These are phyloP conservation scores for Antechinus stuartii DNA, from an alignment of 2,113 vertebrate species.

Conservation along the genomic window DNA sequence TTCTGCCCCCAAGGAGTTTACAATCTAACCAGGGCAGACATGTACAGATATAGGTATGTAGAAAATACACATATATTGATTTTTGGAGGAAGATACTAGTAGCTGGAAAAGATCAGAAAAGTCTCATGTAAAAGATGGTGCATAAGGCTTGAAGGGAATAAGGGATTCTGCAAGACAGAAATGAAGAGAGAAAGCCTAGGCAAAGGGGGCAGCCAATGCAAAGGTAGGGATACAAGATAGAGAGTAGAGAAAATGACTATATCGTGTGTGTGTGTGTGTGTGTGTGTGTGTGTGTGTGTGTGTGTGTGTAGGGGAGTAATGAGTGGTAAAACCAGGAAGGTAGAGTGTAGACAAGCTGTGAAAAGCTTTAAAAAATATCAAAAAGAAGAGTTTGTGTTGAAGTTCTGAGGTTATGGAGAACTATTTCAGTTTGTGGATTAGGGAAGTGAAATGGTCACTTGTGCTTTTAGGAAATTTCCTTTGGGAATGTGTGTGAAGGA, in stretches of 20 bases:
- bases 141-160: neutral
- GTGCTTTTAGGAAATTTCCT: neutral
- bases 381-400: neutral
- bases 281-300: neutral
- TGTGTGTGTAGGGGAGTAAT: neutral
- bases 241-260: neutral
- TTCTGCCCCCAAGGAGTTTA: neutral
- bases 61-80: neutral
- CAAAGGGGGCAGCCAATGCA: neutral
- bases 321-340: neutral
- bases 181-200: neutral
- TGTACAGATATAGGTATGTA: neutral
- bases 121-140: neutral
- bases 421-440: neutral
- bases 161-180: neutral
- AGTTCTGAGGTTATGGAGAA: neutral
- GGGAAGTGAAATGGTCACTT: neutral
- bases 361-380: neutral
- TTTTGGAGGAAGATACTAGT: neutral
- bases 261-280: neutral
- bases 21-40: neutral
- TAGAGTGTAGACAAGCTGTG: neutral
- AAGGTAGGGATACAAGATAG: neutral
- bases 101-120: neutral
- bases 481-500: neutral